Evolutionary conservation across 2,888 invertebrate genomes (phyloP), one percentile per base, ranked within the genome.

Genomic region (Herminia tarsipennalis): DNA sequence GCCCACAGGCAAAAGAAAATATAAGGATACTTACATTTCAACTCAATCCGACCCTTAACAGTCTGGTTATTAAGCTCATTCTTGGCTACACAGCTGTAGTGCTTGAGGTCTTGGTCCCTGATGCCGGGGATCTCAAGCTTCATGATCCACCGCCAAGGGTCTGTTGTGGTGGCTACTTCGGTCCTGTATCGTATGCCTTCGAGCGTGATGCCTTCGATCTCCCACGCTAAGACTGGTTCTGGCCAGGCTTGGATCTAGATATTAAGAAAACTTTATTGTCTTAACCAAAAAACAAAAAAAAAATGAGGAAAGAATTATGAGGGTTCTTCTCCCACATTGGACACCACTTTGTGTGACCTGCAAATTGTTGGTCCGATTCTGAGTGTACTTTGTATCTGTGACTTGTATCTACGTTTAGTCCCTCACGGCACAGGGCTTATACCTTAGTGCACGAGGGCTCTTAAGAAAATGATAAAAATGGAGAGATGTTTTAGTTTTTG

Each of bases 201-300:
- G 4, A 97, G 83, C 5, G 96, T 93, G 17, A 94, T 91, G 1
- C 96, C 96, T 66, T 96, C 95, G 9, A 94, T 92, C 73, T 97
- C 96, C 98, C 98, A 98, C 66, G 96, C 97, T 36, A 95, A 93
- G 0, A 96, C 93, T 0, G 97, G 95, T 68, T 96, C 95, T 0
- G 98, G 98, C 85, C 95, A 97, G 0, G 97, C 97, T 88, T 98
- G 97, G 14, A 97, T 94, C 93, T 93, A 60, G 4, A 48, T 30
- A 8, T 14, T 6, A 21, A 14, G 8, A 28, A 10, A 10, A 5
- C 10, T 2, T 25, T 22, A 2, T 9, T 22, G n/a, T n/a, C 22
- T n/a, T 1, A 9, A 8, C 3, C 8, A 13, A n/a, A n/a, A n/a
- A n/a, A n/a, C n/a, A n/a, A n/a, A n/a, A n/a, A n/a, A n/a, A n/a